Conservation (phyloP, 64 coral and sea anemone genomes). For the Platygyra sinensis region DNA sequence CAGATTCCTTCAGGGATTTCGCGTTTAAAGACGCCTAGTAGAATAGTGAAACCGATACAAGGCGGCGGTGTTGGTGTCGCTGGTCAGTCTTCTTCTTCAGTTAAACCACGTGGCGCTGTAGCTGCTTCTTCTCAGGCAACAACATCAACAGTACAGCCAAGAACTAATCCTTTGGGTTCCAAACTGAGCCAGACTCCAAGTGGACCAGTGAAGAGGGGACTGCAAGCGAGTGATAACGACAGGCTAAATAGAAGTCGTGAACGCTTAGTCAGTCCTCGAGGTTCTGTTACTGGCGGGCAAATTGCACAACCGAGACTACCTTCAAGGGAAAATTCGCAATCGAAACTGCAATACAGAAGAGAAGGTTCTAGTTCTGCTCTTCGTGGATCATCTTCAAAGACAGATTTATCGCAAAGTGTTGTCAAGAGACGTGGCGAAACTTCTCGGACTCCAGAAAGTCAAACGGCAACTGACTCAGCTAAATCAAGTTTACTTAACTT, state of each 20-base stretch:
- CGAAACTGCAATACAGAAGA: slow-evolving; percentile 69
- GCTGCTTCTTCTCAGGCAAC: slow-evolving; percentile 31
- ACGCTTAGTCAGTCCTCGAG: slow-evolving; percentile 46
- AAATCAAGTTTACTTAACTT: slow-evolving; percentile 63
- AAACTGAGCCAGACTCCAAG: slow-evolving; percentile 37
- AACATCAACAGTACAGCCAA: slow-evolving; percentile 43
- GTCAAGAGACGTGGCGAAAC: slow-evolving; percentile 61
- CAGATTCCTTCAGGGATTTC: slow-evolving; percentile 76
- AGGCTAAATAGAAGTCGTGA: slow-evolving; percentile 4
- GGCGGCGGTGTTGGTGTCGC: slow-evolving; percentile 58
- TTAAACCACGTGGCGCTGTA: slow-evolving; percentile 52
- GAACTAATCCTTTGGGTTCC: slow-evolving; percentile 24
- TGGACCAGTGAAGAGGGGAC: slow-evolving; percentile 12
- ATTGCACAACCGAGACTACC: slow-evolving; percentile 50
- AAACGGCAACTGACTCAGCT: slow-evolving; percentile 8
- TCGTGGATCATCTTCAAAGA: slow-evolving; percentile 68
- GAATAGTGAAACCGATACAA: slow-evolving; percentile 86
- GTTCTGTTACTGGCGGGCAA: slow-evolving; percentile 27
- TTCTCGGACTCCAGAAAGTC: slow-evolving; percentile 35
- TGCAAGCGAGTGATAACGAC: not conserved
- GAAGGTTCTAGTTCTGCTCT: slow-evolving; percentile 89
- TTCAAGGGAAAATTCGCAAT: slow-evolving; percentile 73
- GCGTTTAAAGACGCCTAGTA: slow-evolving; percentile 79
- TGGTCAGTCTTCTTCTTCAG: slow-evolving; percentile 28
- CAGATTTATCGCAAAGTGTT: slow-evolving; percentile 47